Base-by-base conservation (phyloP, 1,140 invertebrate species). In the Drepana arcuata region DNA sequence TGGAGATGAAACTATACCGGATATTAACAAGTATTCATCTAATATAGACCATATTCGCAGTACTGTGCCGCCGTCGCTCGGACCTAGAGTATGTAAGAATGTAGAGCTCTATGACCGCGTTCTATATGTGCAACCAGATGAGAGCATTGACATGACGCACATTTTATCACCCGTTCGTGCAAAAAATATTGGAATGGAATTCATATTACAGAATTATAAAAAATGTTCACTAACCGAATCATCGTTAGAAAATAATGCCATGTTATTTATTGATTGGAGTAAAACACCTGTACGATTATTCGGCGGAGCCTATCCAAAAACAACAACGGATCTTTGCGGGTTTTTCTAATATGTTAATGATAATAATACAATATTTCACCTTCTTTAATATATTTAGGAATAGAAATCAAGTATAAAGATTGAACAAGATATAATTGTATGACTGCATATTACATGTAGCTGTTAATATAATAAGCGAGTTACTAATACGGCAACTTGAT, bases 211-310 rank as follows among this genome's bases (percentile, higher is more conserved):
- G 47, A 78, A 71, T 41, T 79, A 81, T 35, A 79, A 68, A 35
- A 64, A 53, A 46, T 81, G 77, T 53, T 69, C 70, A 9, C 34
- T 70, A 16, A 38, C 58, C 15, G 64, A 66, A 16, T 69, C 66
- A 2, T 10, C 25, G 1, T 43, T 70, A 12, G 45, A 64, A 29
- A 50, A 60, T 6, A 57, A 53, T 43, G 27, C 34, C n/a, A 51
- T 69, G 26, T 28, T 78, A n/a, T 68, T 83, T n/a, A 84, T 88
- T 16, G 82, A 86, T 13, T 88, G 87, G 87, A 83, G 67, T 10
- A 83, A 75, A 45, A 88, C 86, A 7, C 85, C 87, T 0, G 84
- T 88, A 0, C 59, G 69, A 18, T 58, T 87, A 0, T 88, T 87
- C 57, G 87, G 86, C 14, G 87, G 86, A 3, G 85, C 86, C 2